A percentile compares a stretch with the other conserved stretches of the same genome.
These are phyloP conservation scores for Trisateles emortualis DNA, from an alignment of 2,888 invertebrate genomes.

Conservation along the genomic window DNA sequence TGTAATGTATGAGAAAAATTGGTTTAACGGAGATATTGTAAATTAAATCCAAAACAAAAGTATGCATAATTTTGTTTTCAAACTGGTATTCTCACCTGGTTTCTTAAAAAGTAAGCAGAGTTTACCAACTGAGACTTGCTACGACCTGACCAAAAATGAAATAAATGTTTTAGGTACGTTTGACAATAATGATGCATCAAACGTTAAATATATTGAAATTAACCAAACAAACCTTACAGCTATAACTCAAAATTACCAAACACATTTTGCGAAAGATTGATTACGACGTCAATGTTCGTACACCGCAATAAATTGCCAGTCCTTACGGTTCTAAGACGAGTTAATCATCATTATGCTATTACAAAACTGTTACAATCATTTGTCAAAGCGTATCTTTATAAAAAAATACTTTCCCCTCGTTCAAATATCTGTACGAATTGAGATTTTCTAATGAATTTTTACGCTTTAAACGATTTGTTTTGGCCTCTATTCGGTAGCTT, in stretches of 20 bases:
- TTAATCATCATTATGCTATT: constrained; percentile 26
- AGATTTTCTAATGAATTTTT: constrained; percentile 38
- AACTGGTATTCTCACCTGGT: no score
- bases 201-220: neutral
- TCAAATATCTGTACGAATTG: constrained; percentile 30
- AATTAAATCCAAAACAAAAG: no score
- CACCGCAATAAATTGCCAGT: constrained; percentile 12
- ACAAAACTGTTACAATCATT: constrained; percentile 22
- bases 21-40: no score
- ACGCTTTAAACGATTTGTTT: constrained; percentile 29
- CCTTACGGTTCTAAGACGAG: constrained; percentile 2
- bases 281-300: constrained; percentile 3
- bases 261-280: neutral
- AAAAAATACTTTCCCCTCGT: constrained; percentile 40
- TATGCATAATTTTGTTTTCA: no score
- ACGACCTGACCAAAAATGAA: no score
- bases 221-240: neutral
- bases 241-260: constrained; percentile 3
- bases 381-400: constrained; percentile 22
- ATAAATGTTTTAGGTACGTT: no score
- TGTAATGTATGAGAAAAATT: no score
- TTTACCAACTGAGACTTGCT: no score
- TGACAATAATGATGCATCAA: no score
- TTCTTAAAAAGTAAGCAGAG: no score
- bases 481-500: constrained; percentile 11